These are phyloP conservation scores for Gastracanthus pulcherrimus DNA, from an alignment of 2,888 invertebrate species.

Conservation along the genomic window DNA sequence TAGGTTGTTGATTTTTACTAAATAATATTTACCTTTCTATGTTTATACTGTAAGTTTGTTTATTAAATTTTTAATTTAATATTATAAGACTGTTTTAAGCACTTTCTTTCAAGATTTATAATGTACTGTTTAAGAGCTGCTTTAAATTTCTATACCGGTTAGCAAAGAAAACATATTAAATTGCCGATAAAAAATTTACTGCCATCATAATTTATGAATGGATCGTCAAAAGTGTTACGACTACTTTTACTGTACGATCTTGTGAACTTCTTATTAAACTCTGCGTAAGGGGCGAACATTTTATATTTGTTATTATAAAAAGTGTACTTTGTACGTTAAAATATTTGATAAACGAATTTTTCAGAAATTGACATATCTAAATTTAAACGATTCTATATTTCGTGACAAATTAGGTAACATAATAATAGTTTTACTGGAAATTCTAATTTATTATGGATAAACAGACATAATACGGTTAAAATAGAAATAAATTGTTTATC, in stretches of 20 bases:
- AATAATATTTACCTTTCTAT: no score
- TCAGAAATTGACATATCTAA: no score
- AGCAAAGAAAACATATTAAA: not conserved
- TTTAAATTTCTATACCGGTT: not conserved
- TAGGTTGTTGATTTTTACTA: no score
- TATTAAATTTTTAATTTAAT: not conserved
- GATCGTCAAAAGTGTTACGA: slow-evolving; percentile 38
- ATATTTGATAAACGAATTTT: no score
- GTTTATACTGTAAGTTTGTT: no score
- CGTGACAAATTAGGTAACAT: no score
- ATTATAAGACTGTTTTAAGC: not conserved
- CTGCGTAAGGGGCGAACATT: not conserved
- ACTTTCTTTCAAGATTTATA: not conserved
- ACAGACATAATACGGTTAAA: no score
- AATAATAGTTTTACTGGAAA: no score
- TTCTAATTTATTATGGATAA: no score
- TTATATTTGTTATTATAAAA: not conserved
- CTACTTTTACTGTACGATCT: not conserved
- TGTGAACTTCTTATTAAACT: slow-evolving; percentile 10
- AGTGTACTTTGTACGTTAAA: not conserved
- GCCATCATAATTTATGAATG: slow-evolving; percentile 28
- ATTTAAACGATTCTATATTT: no score
- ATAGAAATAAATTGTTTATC: no score
- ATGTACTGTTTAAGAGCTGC: not conserved
- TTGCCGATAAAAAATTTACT: slow-evolving; percentile 30